Percentiles rank a stretch among this genome's conserved stretches.
phyloP scores from a whole-genome alignment of 2,113 vertebrate genomes.

The Synodontis membranacea region DNA sequence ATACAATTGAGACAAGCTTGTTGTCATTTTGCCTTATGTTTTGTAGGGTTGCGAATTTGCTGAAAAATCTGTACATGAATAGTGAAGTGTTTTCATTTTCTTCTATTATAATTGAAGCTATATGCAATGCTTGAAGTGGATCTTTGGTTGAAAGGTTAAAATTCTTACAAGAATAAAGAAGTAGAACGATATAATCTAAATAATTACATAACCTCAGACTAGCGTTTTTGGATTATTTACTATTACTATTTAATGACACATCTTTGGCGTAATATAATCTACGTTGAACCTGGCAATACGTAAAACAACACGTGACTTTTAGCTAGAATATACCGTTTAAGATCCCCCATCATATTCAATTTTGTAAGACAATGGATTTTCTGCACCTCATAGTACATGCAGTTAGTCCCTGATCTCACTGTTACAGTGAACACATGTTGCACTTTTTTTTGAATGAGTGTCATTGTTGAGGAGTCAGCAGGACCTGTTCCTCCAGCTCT shows the following conservation, averaged over 20 bases:
- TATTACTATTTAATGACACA: not conserved
- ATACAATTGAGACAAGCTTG: not conserved
- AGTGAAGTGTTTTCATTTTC: not conserved
- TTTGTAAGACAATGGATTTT: not conserved
- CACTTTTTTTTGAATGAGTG: not conserved
- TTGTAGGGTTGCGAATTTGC: not conserved
- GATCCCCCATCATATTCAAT: not conserved
- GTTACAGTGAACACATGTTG: not conserved
- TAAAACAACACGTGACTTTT: not conserved
- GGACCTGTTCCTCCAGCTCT: slow-evolving; percentile 23
- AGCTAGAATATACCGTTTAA: not conserved
- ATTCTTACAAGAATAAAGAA: not conserved
- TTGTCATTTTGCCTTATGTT: not conserved
- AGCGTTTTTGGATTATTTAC: too few relatives aligned
- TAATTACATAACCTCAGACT: not conserved
- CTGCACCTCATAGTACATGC: not conserved
- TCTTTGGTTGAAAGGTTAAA: not conserved
- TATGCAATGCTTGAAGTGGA: not conserved
- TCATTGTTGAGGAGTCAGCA: not conserved
- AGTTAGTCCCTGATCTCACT: not conserved
- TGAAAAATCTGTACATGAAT: not conserved
- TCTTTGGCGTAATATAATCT: not conserved
- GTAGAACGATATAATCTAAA: not conserved
- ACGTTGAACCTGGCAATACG: too few relatives aligned
- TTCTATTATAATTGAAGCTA: not conserved